Conservation (phyloP, 2,797 vertebrate genomes). For the Tapirus indicus region DNA sequence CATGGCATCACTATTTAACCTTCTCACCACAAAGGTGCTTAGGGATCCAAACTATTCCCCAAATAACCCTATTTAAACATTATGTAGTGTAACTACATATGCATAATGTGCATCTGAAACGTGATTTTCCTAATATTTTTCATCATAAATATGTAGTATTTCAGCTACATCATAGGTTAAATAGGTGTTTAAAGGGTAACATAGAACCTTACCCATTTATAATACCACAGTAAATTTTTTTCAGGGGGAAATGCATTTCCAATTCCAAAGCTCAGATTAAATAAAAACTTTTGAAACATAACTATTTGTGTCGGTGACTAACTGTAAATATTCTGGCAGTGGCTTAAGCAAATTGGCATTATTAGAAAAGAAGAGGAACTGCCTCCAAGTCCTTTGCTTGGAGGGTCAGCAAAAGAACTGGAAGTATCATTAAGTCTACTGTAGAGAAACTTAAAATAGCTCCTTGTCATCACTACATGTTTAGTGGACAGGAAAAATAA, state of each 20-base stretch:
- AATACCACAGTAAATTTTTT: background rate
- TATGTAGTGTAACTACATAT: background rate
- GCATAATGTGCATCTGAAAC: background rate
- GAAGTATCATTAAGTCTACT: background rate
- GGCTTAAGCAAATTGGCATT: background rate
- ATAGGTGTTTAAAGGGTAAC: background rate
- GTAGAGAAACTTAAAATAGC: conserved; percentile 26
- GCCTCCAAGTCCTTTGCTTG: background rate
- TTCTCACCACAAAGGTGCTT: background rate
- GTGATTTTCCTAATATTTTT: background rate
- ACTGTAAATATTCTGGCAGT: background rate
- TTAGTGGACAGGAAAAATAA: background rate
- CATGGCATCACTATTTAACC: background rate
- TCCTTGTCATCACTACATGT: background rate
- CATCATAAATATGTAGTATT: background rate
- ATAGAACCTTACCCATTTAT: background rate
- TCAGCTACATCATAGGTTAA: background rate
- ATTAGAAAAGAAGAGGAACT: conserved; percentile 45
- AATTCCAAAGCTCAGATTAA: background rate
- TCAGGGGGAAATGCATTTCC: background rate
- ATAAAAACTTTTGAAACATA: background rate
- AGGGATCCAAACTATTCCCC: background rate
- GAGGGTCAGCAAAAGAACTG: conserved; percentile 44
- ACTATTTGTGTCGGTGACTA: background rate
- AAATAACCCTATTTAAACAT: background rate